These are phyloP conservation scores for Axea sp. DNA, from an alignment of 2,888 invertebrate species.

Conservation along the genomic window DNA sequence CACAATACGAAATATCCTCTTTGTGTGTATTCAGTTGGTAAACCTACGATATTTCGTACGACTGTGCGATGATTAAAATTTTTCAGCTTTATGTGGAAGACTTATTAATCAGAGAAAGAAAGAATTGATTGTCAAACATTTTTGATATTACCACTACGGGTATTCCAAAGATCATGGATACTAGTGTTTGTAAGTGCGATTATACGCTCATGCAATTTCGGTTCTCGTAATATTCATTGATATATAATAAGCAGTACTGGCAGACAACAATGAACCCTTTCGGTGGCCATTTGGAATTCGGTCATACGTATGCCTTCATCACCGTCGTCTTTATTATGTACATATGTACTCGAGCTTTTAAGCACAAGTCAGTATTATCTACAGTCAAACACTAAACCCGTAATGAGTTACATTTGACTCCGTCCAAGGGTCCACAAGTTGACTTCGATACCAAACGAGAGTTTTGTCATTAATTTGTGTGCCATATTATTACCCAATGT, in stretches of 20 bases:
- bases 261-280: constrained; percentile 45
- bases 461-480: constrained; percentile 45
- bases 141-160: too few relatives aligned
- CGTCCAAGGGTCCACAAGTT: constrained; percentile 2
- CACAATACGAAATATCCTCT: too few relatives aligned
- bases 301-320: constrained; percentile 17
- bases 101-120: too few relatives aligned
- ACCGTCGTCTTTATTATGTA: constrained; percentile 47
- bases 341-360: constrained; percentile 62
- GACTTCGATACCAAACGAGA: constrained; percentile 22
- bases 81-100: too few relatives aligned
- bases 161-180: too few relatives aligned
- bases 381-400: constrained; percentile 29
- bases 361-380: constrained; percentile 54
- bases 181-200: constrained; percentile 1
- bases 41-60: too few relatives aligned
- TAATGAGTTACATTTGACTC: constrained; percentile 48
- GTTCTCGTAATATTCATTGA: constrained; percentile 23
- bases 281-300: constrained; percentile 37
- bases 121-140: too few relatives aligned
- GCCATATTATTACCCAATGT: constrained; percentile 22
- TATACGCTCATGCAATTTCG: constrained; percentile 15
- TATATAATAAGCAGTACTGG: constrained; percentile 35
- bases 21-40: too few relatives aligned
- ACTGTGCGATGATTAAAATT: too few relatives aligned